phyloP scores from a whole-genome alignment of 2,113 vertebrate species.

The Mesembrinibis cayennensis region DNA sequence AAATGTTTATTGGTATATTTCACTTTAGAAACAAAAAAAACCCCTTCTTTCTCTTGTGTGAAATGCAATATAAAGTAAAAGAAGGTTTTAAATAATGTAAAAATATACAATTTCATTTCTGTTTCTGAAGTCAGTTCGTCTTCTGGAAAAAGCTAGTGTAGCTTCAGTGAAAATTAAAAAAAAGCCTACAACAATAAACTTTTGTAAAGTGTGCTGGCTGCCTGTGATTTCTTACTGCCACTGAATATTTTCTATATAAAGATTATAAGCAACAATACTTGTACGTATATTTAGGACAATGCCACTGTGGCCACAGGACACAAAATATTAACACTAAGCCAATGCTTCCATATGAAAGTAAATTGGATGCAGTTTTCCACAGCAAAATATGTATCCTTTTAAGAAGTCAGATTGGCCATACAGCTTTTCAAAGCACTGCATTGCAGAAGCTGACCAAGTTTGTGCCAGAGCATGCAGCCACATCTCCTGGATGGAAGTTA shows the following conservation, averaged over 20 bases:
- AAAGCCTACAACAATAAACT: not conserved
- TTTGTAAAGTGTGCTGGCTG: not conserved
- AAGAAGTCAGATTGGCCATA: not conserved
- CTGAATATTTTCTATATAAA: not conserved
- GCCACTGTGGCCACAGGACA: not conserved
- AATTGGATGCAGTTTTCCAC: not conserved
- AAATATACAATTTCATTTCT: not conserved
- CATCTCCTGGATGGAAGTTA: not conserved
- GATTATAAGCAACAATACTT: not conserved
- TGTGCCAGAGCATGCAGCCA: not conserved
- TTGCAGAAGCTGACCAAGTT: not conserved
- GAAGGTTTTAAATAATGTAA: not conserved
- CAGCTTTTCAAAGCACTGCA: not conserved
- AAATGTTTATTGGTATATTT: not conserved
- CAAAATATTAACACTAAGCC: fast-evolving
- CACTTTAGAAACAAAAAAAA: not conserved
- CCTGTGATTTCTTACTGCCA: not conserved
- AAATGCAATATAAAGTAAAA: not conserved
- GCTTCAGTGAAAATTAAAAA: not conserved
- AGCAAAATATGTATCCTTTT: not conserved
- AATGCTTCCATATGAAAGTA: not conserved
- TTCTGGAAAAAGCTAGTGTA: not conserved
- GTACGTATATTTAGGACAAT: not conserved
- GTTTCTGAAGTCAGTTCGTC: not conserved
- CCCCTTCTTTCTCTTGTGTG: not conserved